These are phyloP conservation scores for Pheosia tremula DNA, from an alignment of 2,888 invertebrate genomes.

Conservation along the genomic window DNA sequence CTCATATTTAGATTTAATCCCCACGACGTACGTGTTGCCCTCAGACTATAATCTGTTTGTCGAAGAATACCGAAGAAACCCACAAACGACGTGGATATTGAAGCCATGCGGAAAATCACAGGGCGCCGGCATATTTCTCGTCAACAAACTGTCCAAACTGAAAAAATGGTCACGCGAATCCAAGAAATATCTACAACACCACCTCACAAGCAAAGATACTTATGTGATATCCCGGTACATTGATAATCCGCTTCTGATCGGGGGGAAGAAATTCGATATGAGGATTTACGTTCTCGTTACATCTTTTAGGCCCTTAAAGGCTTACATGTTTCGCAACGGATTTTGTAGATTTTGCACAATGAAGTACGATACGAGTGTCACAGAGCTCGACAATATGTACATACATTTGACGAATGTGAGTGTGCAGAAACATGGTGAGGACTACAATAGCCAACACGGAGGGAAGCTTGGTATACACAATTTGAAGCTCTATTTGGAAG, in stretches of 20 bases:
- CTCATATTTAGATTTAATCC: slow-evolving; percentile 94
- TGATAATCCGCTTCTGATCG: slow-evolving; percentile 96
- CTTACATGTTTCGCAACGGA: slow-evolving; percentile 94
- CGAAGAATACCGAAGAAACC: slow-evolving; percentile 96
- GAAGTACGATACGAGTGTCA: slow-evolving; percentile 94
- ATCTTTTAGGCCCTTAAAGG: slow-evolving; percentile 95
- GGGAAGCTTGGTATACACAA: slow-evolving; percentile 97
- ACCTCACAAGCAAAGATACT: slow-evolving; percentile 90
- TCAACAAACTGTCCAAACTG: slow-evolving; percentile 96
- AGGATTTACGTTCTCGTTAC: slow-evolving; percentile 96
- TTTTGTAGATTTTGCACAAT: slow-evolving; percentile 98
- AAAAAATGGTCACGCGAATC: slow-evolving; percentile 95
- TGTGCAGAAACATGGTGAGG: slow-evolving; percentile 97
- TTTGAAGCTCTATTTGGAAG: slow-evolving; percentile 93
- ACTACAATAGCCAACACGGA: slow-evolving; percentile 95
- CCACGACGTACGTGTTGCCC: slow-evolving; percentile 96
- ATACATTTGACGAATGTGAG: slow-evolving; percentile 98
- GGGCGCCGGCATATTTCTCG: slow-evolving; percentile 95
- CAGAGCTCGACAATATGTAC: slow-evolving; percentile 95
- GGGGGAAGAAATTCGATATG: slow-evolving; percentile 97
- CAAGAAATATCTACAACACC: slow-evolving; percentile 92
- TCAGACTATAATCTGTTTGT: slow-evolving; percentile 98
- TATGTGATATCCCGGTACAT: slow-evolving; percentile 98
- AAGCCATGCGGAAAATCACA: slow-evolving; percentile 97
- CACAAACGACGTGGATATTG: slow-evolving; percentile 98